Base-by-base conservation (phyloP, 2,888 invertebrate genomes). In the Anoplius nigerrimus region DNA sequence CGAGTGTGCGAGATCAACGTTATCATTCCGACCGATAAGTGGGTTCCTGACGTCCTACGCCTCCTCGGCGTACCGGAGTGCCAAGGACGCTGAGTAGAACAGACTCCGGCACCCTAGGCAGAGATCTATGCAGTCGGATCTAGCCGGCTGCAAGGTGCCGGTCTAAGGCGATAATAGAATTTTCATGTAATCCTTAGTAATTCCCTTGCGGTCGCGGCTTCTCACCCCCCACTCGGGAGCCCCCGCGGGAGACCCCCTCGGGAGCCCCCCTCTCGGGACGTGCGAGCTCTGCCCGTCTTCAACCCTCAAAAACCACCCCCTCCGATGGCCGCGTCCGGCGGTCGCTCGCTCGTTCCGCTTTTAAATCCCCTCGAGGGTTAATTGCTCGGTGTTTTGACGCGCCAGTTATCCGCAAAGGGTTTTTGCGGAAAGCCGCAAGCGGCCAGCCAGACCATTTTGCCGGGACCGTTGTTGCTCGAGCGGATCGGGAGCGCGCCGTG, bases 371-470 rank as follows among this genome's bases (percentile, higher is more conserved):
- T 79, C 72, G 85, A 81, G 88, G 86, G 85, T 87, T 88, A 88
- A 88, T 88, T 88, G 88, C 79, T 79, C 84, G 81, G 80, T 86
- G 87, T 88, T 88, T 88, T 87, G 86, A 87, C 84, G 84, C 84
- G 80, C 75, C 76, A 84, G 80, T 79, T 82, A 82, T 82, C 80
- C 75, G 72, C 72, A 68, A 79, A 78, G 79, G 82, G 78, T 76
- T 80, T 75, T 71, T 72, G 72, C 74, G 80, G 80, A 15, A 42
- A 56, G 58, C 78, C 78, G 24, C 34, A 34, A 34, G 34, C 34
- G 34, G 34, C 34, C 16, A 6, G 16, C 20, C 11, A 27, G 20
- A 4, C 15, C 18, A 13, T 55, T 55, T 68, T 72, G 20, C 22
- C n/a, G n/a, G 22, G 34, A 34, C 34, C 34, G 34, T 34, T 34